Evolutionary conservation across 2,888 invertebrate genomes (phyloP), one percentile per base, ranked within the genome.

Genomic region (Shargacucullia verbasci): DNA sequence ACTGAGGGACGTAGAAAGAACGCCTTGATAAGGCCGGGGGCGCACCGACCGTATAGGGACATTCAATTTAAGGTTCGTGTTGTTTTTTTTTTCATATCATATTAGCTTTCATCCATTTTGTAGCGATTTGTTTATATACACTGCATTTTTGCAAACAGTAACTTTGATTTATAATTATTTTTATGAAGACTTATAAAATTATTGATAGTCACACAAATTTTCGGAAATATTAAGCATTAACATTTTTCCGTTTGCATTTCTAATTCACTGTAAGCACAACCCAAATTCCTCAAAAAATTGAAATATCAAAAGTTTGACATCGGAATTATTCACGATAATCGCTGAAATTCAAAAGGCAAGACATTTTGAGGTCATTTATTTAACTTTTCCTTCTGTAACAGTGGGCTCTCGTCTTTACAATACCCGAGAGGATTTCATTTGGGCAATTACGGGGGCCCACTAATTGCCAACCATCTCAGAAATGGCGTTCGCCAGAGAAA

Each of bases 391-490:
- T 57, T 59, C 50, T 64, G 76, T 74, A 74, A 73, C 76, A 71
- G 69, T 73, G 67, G 52, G 70, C 48, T 29, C 65, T 47, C 62
- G 60, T 65, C 77, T 56, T 77, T 73, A 81, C 80, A 82, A 82
- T 79, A 60, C 79, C 63, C 73, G 61, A 66, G 76, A 76, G 82
- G 84, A 84, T 84, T 86, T 84, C 79, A 79, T 83, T 81, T 78
- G 73, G 78, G 80, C 84, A 83, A 86, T 87, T 84, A 86, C 83
- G 75, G 78, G 54, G 67, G 68, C 66, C 81, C 76, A 80, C 85
- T 87, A 87, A 87, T 87, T 86, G 83, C 82, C 76, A 71, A 76
- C 83, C 85, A 84, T 85, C 85, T 80, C 76, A 80, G 79, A 79
- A 85, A 85, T 80, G 81, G 80, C 80, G 80, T 72, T 78, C 77